phyloP scores from a whole-genome alignment of 2,113 vertebrate genomes.

The Hippocampus barbouri region DNA sequence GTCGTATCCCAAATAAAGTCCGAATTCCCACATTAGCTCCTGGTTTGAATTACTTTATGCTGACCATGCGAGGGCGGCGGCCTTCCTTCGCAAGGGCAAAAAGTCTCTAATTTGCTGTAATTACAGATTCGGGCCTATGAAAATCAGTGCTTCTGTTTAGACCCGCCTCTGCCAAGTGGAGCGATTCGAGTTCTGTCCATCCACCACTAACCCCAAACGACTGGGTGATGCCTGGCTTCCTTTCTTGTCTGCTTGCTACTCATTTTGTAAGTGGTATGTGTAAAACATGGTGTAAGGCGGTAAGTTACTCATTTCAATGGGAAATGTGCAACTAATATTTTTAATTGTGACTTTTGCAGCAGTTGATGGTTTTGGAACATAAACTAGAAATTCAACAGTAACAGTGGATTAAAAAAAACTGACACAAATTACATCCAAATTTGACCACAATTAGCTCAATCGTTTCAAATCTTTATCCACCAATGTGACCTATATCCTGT shows the following conservation, averaged over 20 bases:
- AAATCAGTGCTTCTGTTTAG: constrained; percentile 42
- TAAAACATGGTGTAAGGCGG: constrained; percentile 23
- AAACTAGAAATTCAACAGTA: neutral
- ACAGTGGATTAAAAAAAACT: neutral
- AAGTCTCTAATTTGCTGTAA: constrained; percentile 63
- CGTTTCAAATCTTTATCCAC: neutral
- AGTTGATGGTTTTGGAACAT: neutral
- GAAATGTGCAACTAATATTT: constrained; percentile 17
- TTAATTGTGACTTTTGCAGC: constrained; percentile 2
- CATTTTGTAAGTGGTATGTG: constrained; percentile 29
- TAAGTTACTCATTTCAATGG: constrained; percentile 10
- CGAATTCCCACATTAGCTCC: constrained; percentile 27
- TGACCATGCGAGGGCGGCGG: constrained; percentile 39
- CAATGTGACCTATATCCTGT: neutral
- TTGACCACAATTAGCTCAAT: neutral
- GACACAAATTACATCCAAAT: too few species aligned
- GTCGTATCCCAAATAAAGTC: constrained; percentile 21
- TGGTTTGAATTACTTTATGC: constrained; percentile 16
- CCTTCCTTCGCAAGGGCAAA: constrained; percentile 34
- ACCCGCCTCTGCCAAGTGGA: constrained; percentile 18
- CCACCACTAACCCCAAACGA: constrained; percentile 43
- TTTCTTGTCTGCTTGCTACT: constrained; percentile 9
- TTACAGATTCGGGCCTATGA: constrained; percentile 54
- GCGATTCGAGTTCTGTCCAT: constrained; percentile 39
- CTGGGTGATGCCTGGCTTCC: constrained; percentile 34